phyloP scores from a whole-genome alignment of 2,113 vertebrate genomes.

The Parus major region DNA sequence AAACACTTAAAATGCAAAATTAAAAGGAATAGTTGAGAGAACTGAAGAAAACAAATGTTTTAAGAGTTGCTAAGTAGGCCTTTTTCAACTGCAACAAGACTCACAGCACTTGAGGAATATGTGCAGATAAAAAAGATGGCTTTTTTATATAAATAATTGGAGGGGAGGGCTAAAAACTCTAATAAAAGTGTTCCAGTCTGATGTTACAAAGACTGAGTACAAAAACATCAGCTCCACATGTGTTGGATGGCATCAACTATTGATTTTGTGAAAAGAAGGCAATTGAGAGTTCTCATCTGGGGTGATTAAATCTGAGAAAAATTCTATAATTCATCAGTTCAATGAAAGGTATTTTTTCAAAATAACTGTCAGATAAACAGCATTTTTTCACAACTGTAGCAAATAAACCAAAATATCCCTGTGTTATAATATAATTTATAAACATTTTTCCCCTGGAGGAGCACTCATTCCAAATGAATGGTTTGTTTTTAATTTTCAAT shows the following conservation, averaged over 20 bases:
- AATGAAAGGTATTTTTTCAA: constrained; percentile 19
- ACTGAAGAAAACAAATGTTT: not conserved
- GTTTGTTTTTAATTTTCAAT: constrained; percentile 15
- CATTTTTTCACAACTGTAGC: not conserved
- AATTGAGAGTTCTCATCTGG: not conserved
- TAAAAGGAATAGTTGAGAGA: not conserved
- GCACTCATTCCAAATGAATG: not conserved
- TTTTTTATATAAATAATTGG: not conserved
- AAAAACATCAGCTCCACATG: not conserved
- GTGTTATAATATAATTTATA: constrained; percentile 20
- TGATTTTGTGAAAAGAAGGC: constrained; percentile 35
- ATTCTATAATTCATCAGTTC: constrained; percentile 23
- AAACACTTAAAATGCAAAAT: constrained; percentile 3
- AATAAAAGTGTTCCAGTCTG: not conserved
- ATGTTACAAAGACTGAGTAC: not conserved
- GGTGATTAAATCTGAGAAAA: constrained; percentile 30
- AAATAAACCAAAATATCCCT: constrained; percentile 3
- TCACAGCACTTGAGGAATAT: not conserved
- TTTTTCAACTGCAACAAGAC: not conserved
- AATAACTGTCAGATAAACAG: constrained; percentile 14
- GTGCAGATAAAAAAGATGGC: not conserved
- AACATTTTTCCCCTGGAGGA: not conserved
- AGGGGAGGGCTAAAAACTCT: not conserved
- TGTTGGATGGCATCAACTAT: constrained; percentile 14
- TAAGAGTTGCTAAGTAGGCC: not conserved